Base-by-base conservation (phyloP, 2,888 invertebrate genomes). In the Hypercompe scribonia region DNA sequence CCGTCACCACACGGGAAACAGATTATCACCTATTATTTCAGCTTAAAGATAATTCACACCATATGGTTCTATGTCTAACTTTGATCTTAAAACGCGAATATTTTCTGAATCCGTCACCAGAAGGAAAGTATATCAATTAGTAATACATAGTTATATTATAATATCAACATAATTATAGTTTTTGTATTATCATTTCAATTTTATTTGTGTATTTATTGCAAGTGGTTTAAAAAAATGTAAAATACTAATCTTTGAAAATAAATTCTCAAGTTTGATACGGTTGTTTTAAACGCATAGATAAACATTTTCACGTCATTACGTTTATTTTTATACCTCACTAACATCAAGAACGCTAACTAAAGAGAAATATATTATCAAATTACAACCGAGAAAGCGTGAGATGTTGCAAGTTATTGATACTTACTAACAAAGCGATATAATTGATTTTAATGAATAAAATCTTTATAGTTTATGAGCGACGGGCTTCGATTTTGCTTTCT, bases 401-500 rank as follows among this genome's bases (percentile, higher is more conserved):
- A 18, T n/a, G 15, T 65, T 36, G 31, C 66, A 39, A 65, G 36
- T 36, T 65, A 65, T 65, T 36, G 65, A 61, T 61, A 31, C 31
- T 31, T 36, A 65, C 65, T n/a, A 65, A 65, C 65, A 65, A 61
- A 31, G 61, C 61, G 61, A 31, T 31, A 31, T 61, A 61, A 61
- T 61, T 61, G 61, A 28, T 61, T 58, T 61, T 61, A 61, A 61
- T 61, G 18, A 61, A 18, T 61, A 61, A 61, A 61, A 31, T 15
- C 7, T 61, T 61, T 31, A 61, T 31, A 61, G 28, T 61, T 31
- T 31, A 61, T 31, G 15, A 31, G 61, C 13, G 61, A 4, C 18
- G 61, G 61, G 61, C 31, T 4, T 15, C 61, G 8, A 61, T 18
- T 31, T 31, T 61, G 8, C 61, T 61, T 61, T 61, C 61, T 18